Evolutionary conservation across 1,140 invertebrate species (phyloP).

Genomic region (Penaeus japonicus): DNA sequence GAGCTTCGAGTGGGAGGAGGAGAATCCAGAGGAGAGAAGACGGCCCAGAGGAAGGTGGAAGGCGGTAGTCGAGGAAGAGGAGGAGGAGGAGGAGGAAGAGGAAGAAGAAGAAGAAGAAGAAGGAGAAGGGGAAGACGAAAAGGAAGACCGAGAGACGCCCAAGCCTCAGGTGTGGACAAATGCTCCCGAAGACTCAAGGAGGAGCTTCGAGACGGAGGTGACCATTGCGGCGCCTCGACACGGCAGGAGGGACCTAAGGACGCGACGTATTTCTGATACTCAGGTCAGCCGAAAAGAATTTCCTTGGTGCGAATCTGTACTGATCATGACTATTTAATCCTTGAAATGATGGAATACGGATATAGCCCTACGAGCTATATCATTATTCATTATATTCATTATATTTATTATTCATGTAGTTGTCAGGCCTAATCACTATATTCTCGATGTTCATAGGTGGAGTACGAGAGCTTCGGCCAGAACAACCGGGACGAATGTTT

Average conservation of each 20-base stretch:
- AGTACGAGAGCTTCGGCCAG: slow-evolving; percentile 40
- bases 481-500: slow-evolving; percentile 36
- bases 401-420: too few species aligned
- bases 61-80: slow-evolving; percentile 15
- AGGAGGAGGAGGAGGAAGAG: background rate
- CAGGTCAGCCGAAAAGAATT: slow-evolving; percentile 3
- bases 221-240: slow-evolving; percentile 12
- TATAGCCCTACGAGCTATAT: too few species aligned
- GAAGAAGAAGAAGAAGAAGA: background rate
- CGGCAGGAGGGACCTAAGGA: slow-evolving; percentile 22
- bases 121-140: background rate
- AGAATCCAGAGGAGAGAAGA: slow-evolving; percentile 32
- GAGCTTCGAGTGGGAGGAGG: slow-evolving; percentile 50
- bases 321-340: too few species aligned
- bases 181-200: background rate
- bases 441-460: slow-evolving; percentile 6
- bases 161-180: background rate
- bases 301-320: background rate
- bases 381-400: too few species aligned
- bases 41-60: slow-evolving; percentile 30
- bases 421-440: too few species aligned
- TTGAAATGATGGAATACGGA: too few species aligned
- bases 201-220: slow-evolving; percentile 38
- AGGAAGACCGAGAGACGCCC: background rate
- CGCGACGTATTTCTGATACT: slow-evolving; percentile 46